These are phyloP conservation scores for Perdita meconis DNA, from an alignment of 2,888 invertebrate species.

Conservation along the genomic window DNA sequence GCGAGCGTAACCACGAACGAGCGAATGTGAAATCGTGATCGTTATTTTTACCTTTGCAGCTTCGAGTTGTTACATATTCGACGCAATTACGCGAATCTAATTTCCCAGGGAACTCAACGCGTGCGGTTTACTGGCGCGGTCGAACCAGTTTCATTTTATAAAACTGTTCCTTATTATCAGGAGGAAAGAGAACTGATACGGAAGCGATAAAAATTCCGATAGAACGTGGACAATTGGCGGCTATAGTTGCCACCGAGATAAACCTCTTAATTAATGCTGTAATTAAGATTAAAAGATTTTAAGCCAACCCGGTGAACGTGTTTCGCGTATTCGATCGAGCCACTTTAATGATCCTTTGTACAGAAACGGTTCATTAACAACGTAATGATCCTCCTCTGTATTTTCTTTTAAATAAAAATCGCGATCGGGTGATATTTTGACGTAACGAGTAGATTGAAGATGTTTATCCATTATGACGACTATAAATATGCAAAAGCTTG, in stretches of 20 bases:
- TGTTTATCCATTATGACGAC: too few species aligned
- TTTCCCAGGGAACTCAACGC: constrained; percentile 32
- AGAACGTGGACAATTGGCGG: constrained; percentile 28
- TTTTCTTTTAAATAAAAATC: too few species aligned
- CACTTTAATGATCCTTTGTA: not conserved
- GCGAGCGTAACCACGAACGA: constrained; percentile 2
- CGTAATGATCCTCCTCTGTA: too few species aligned
- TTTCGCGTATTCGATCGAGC: not conserved
- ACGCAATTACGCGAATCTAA: constrained; percentile 45
- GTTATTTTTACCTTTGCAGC: constrained; percentile 34
- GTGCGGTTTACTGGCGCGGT: constrained; percentile 10
- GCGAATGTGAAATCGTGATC: constrained; percentile 15
- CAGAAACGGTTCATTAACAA: not conserved
- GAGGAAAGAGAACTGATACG: constrained; percentile 31
- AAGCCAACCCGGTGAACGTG: not conserved
- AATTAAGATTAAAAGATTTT: constrained; percentile 42
- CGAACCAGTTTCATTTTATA: constrained; percentile 37
- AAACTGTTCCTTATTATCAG: constrained; percentile 28
- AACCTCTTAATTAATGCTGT: constrained; percentile 38
- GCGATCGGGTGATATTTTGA: too few species aligned
- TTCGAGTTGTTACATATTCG: constrained; percentile 27
- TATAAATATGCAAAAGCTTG: too few species aligned
- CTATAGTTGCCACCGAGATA: constrained; percentile 30
- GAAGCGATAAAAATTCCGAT: constrained; percentile 26
- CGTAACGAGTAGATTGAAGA: too few species aligned